Conservation (phyloP, 2,888 invertebrate genomes). For the Ophion ellenae region DNA sequence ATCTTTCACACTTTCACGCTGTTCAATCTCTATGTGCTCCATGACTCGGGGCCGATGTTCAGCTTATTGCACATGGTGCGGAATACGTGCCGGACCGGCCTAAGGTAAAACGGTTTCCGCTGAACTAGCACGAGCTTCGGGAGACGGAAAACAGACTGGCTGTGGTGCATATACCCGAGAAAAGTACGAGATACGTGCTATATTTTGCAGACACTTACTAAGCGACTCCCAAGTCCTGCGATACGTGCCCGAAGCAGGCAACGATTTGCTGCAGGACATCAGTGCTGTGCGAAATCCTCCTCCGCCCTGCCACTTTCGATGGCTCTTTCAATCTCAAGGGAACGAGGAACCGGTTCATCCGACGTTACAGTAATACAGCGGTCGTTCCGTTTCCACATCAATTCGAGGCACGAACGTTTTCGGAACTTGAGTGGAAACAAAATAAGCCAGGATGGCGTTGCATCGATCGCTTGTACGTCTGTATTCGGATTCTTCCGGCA, state of each 20-base stretch:
- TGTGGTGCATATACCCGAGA: slow-evolving; percentile 16
- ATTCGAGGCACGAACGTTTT: slow-evolving; percentile 30
- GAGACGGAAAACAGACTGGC: slow-evolving; percentile 14
- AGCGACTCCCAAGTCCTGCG: slow-evolving; percentile 18
- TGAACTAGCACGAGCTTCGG: slow-evolving; percentile 27
- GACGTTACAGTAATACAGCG: slow-evolving; percentile 19
- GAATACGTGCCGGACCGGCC: slow-evolving; percentile 3
- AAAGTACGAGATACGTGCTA: slow-evolving; percentile 30
- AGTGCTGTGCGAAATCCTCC: slow-evolving; percentile 1
- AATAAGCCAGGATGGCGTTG: slow-evolving; percentile 19
- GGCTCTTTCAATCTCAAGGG: slow-evolving; percentile 33
- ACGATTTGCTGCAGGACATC: slow-evolving; percentile 47
- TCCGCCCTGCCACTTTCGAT: slow-evolving; percentile 1
- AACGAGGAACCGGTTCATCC: slow-evolving; percentile 20
- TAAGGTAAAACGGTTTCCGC: slow-evolving; percentile 35
- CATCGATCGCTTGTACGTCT: slow-evolving; percentile 20
- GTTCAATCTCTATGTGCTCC: background rate
- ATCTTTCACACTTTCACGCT: slow-evolving; percentile 12
- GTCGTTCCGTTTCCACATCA: background rate
- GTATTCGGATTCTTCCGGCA: background rate
- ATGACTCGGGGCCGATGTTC: background rate
- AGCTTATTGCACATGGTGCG: slow-evolving; percentile 8
- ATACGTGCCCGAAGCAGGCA: slow-evolving; percentile 33
- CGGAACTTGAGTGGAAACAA: slow-evolving; percentile 24
- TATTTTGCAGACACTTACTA: slow-evolving; percentile 47